Conservation (phyloP, 2,113 vertebrate genomes). For the Corythornis vintsioides region DNA sequence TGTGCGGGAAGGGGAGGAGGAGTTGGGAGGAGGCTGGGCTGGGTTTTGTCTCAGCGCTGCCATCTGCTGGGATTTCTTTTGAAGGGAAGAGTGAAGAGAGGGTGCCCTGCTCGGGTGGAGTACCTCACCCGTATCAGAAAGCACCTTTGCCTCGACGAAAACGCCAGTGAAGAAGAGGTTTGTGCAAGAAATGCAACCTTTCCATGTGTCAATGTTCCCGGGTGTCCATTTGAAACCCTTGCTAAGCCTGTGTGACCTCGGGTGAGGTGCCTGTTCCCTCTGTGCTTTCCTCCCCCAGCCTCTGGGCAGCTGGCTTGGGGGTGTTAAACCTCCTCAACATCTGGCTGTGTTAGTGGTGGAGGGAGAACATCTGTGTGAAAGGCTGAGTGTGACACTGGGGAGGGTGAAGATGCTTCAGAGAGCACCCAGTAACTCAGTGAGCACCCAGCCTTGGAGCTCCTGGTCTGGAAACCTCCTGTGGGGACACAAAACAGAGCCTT, state of each 20-base stretch:
- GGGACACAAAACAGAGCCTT: neutral
- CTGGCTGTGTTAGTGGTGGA: neutral
- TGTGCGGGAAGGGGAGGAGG: neutral
- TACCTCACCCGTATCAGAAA: neutral
- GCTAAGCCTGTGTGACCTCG: neutral
- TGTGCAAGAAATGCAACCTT: neutral
- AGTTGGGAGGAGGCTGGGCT: neutral
- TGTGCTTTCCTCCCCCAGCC: accelerated
- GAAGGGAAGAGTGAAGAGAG: neutral
- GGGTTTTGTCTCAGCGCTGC: neutral
- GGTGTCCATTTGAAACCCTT: neutral
- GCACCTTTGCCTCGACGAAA: neutral
- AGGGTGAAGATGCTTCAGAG: neutral
- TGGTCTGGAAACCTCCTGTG: no score
- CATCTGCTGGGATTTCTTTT: neutral
- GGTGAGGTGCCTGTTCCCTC: neutral
- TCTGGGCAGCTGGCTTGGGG: accelerated
- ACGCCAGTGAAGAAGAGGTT: accelerated
- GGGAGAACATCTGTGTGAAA: neutral
- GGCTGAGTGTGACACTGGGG: neutral
- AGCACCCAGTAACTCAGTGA: neutral
- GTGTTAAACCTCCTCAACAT: neutral
- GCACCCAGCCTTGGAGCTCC: no score
- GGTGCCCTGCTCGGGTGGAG: accelerated
- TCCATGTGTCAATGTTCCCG: neutral